Percentiles rank a stretch among this genome's conserved stretches.
phyloP scores from a whole-genome alignment of 2,113 vertebrate genomes.

The Psittacus erithacus region DNA sequence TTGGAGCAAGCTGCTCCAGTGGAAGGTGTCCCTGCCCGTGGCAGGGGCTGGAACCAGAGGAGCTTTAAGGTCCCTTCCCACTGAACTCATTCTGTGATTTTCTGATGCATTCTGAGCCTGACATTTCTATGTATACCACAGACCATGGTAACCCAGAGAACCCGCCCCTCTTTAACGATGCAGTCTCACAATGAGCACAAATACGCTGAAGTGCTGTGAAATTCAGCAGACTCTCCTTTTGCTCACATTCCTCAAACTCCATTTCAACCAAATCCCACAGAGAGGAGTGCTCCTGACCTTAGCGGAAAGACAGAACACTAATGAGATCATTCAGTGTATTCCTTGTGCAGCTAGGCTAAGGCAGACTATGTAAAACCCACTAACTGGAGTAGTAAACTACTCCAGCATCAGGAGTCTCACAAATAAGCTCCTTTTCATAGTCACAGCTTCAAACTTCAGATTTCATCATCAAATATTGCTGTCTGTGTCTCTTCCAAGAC shows the following conservation, averaged over 20 bases:
- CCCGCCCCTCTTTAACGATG: background rate
- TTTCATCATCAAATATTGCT: background rate
- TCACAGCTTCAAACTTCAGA: background rate
- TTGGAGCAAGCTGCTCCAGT: background rate
- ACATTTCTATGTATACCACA: background rate
- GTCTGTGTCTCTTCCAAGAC: background rate
- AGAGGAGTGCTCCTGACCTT: fast-evolving
- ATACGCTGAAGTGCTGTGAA: background rate
- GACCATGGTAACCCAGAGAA: fast-evolving
- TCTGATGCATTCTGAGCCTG: background rate
- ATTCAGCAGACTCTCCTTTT: background rate
- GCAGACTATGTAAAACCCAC: background rate
- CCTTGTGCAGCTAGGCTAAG: background rate
- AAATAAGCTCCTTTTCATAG: background rate
- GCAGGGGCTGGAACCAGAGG: background rate
- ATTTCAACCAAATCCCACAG: background rate
- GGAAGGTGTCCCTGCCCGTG: background rate
- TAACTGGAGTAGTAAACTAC: background rate
- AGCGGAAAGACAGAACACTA: background rate
- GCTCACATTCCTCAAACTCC: background rate
- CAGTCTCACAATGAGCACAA: background rate
- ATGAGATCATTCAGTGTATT: background rate
- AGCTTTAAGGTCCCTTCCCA: background rate
- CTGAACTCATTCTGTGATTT: background rate
- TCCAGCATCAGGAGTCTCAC: background rate